Evolutionary conservation across 2,113 vertebrate species (phyloP).

Genomic region (Hippocampus zosterae): DNA sequence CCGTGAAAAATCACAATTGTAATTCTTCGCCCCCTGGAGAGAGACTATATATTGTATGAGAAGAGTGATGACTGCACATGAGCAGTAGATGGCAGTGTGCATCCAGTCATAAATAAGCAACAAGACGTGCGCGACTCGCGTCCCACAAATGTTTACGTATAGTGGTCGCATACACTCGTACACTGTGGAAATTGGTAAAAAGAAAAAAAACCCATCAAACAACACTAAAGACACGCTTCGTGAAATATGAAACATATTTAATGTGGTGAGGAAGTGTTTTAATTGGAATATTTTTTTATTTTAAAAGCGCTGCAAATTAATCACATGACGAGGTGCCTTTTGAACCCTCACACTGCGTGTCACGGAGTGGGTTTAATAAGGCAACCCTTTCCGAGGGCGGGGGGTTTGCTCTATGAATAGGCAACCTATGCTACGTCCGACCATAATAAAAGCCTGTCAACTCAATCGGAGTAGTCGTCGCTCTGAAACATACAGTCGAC

Average conservation of each 20-base stretch:
- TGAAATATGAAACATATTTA: neutral
- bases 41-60: neutral
- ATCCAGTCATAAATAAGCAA: neutral
- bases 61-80: neutral
- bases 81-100: constrained; percentile 32
- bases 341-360: neutral
- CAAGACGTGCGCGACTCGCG: neutral
- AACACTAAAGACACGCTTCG: neutral
- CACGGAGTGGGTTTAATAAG: neutral
- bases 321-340: neutral
- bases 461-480: neutral
- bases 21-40: no score
- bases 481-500: constrained; percentile 24
- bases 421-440: neutral
- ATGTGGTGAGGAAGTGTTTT: neutral
- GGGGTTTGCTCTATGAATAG: neutral
- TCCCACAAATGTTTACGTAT: neutral
- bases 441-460: constrained; percentile 23
- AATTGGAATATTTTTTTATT: neutral
- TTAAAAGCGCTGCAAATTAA: neutral
- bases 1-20: no score
- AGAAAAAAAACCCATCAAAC: neutral
- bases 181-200: neutral
- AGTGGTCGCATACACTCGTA: neutral
- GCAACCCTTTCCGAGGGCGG: neutral